Conservation (phyloP, 2,797 vertebrate species). For the Phoxinus dragarum region DNA sequence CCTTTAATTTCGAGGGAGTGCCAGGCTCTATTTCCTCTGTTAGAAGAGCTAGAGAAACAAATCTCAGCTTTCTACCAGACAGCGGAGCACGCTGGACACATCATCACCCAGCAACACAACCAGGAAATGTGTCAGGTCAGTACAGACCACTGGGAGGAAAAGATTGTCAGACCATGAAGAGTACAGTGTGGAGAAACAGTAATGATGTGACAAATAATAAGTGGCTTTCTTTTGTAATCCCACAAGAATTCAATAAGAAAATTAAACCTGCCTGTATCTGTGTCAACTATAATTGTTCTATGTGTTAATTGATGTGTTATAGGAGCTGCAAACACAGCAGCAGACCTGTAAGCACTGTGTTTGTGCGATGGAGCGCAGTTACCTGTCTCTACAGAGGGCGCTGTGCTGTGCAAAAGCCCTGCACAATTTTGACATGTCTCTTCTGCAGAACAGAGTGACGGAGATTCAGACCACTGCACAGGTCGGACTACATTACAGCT, state of each 20-base stretch:
- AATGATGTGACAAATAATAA: neutral
- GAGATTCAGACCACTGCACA: conserved; percentile 90
- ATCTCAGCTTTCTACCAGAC: conserved; percentile 92
- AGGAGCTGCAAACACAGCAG: conserved; percentile 89
- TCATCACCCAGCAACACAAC: conserved; percentile 80
- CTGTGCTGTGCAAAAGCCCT: conserved; percentile 83
- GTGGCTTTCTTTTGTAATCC: neutral
- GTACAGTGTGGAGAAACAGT: conserved; percentile 4
- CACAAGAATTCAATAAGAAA: neutral
- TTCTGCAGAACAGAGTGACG: conserved; percentile 87
- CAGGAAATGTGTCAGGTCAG: conserved; percentile 89
- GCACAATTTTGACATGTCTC: conserved; percentile 85
- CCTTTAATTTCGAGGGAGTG: conserved; percentile 86
- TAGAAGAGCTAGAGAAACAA: conserved; percentile 94
- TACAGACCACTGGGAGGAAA: conserved; percentile 11
- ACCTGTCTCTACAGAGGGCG: conserved; percentile 86
- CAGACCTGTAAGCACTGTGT: conserved; percentile 93
- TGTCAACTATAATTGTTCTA: neutral
- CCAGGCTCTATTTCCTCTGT: conserved; percentile 82
- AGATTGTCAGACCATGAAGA: conserved; percentile 5
- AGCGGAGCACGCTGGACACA: conserved; percentile 82
- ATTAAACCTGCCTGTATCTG: neutral
- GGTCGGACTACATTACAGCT: conserved; percentile 68
- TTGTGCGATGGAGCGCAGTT: conserved; percentile 87
- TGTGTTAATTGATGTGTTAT: conserved; percentile 41